Conservation (phyloP, 1,140 invertebrate species). For the Eulimnadia texana region DNA sequence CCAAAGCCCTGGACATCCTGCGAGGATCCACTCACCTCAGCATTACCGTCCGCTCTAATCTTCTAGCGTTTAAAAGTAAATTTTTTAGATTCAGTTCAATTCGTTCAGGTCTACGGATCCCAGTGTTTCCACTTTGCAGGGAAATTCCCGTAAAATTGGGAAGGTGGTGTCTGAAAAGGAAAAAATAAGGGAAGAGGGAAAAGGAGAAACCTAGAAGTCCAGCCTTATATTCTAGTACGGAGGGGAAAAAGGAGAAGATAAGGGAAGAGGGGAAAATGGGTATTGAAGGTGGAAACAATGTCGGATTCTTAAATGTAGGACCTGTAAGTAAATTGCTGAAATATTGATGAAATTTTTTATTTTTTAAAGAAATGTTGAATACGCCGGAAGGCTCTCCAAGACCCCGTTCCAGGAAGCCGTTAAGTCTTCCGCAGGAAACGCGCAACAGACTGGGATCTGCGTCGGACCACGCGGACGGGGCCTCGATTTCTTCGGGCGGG, state of each 20-base stretch:
- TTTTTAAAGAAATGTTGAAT: slow-evolving; percentile 55
- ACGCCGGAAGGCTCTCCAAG: slow-evolving; percentile 66
- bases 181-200: too few relatives aligned
- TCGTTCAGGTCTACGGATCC: neutral
- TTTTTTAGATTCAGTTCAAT: neutral
- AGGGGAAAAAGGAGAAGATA: too few relatives aligned
- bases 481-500: neutral
- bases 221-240: too few relatives aligned
- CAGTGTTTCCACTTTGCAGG: too few relatives aligned
- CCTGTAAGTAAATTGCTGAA: too few relatives aligned
- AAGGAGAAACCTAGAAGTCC: too few relatives aligned
- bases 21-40: slow-evolving; percentile 86
- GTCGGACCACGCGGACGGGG: neutral
- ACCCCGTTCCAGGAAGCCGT: slow-evolving; percentile 40
- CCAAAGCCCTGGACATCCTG: slow-evolving; percentile 80
- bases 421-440: slow-evolving; percentile 23
- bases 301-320: too few relatives aligned
- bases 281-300: neutral
- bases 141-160: too few relatives aligned
- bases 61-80: slow-evolving; percentile 37
- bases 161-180: too few relatives aligned
- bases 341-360: neutral
- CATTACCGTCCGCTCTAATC: slow-evolving; percentile 93
- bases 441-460: neutral
- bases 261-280: too few relatives aligned